Evolutionary conservation across 2,113 vertebrate species (phyloP).

Genomic region (Cheilinus undulatus): DNA sequence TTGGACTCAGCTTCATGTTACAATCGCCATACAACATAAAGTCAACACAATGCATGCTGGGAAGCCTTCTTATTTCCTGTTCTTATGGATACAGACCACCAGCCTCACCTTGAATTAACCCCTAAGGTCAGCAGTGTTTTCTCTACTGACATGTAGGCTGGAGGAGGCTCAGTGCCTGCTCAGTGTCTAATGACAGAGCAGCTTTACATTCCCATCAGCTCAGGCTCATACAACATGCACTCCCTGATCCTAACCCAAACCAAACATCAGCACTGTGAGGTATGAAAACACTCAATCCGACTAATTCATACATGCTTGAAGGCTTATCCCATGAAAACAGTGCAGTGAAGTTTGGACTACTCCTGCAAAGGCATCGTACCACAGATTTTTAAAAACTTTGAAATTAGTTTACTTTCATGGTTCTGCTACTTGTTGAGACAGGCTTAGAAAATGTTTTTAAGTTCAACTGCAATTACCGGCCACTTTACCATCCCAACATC

Average conservation of each 20-base stretch:
- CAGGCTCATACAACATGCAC: conserved; percentile 2
- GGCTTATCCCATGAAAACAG: not conserved
- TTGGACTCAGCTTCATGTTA: conserved; percentile 53
- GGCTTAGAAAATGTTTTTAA: not conserved
- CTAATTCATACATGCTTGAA: not conserved
- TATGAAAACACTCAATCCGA: not conserved
- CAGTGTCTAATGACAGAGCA: conserved; percentile 49
- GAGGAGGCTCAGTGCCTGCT: conserved; percentile 33
- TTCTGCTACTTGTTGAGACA: not conserved
- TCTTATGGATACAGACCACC: not conserved
- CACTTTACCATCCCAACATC: no score
- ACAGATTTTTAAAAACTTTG: not conserved
- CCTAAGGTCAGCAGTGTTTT: conserved; percentile 21
- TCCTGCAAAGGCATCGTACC: not conserved
- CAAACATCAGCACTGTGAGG: not conserved
- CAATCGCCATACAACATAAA: conserved; percentile 9
- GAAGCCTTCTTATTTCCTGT: conserved; percentile 9
- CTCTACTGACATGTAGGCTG: conserved; percentile 20
- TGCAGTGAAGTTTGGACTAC: not conserved
- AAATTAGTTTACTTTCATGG: not conserved
- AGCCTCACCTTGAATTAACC: conserved; percentile 5
- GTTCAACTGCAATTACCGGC: no score
- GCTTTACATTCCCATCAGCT: conserved; percentile 36
- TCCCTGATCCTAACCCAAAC: conserved; percentile 30
- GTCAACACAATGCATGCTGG: not conserved